Percentiles rank a stretch among this genome's conserved stretches.
Evolutionary conservation across 2,113 vertebrate species (phyloP).

Genomic region (Nycticorax nycticorax): DNA sequence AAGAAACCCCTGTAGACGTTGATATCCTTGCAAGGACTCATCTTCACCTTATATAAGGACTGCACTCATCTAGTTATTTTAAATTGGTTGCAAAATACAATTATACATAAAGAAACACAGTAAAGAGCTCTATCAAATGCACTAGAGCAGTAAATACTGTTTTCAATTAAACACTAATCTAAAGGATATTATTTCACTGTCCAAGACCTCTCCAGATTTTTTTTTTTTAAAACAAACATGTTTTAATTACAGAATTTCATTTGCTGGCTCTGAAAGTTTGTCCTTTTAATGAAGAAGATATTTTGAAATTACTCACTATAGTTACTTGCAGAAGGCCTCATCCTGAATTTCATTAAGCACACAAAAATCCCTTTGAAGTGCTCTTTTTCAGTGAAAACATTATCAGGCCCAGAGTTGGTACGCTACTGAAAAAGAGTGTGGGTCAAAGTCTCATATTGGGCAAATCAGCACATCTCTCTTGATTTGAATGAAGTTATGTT

Average conservation of each 20-base stretch:
- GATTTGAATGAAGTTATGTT: background rate
- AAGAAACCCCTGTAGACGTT: constrained; percentile 40
- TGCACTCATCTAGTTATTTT: constrained; percentile 60
- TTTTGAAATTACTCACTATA: constrained; percentile 20
- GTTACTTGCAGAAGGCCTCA: constrained; percentile 21
- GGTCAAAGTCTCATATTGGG: background rate
- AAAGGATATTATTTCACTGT: constrained; percentile 56
- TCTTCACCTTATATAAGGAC: constrained; percentile 48
- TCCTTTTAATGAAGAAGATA: constrained; percentile 52
- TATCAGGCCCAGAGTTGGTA: background rate
- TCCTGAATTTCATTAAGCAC: constrained; percentile 49
- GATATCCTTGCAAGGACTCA: constrained; percentile 28
- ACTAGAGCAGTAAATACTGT: constrained; percentile 60
- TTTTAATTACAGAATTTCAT: constrained; percentile 47
- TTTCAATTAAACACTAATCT: constrained; percentile 66
- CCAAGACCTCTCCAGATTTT: constrained; percentile 35
- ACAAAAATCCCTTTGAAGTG: constrained; percentile 1
- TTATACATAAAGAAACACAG: constrained; percentile 38
- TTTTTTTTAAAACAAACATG: constrained; percentile 43
- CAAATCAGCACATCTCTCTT: background rate
- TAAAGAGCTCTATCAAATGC: constrained; percentile 38
- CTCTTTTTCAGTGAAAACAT: background rate
- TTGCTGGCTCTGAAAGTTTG: constrained; percentile 37
- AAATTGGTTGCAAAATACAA: constrained; percentile 67
- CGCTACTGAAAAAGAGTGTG: background rate